Conservation (phyloP, 2,888 invertebrate genomes). For the Perithous albicinctus region DNA sequence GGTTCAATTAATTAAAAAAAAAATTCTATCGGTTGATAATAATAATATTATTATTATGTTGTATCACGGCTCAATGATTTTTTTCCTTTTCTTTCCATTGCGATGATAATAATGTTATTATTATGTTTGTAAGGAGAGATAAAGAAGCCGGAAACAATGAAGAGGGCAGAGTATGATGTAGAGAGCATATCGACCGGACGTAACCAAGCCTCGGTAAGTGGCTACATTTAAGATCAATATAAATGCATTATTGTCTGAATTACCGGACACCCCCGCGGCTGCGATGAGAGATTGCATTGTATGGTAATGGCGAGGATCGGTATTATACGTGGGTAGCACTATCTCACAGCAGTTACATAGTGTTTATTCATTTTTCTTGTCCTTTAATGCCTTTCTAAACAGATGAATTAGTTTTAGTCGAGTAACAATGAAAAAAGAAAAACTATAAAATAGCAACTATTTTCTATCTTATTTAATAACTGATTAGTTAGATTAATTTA, state of each 20-base stretch:
- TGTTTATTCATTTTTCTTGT: slow-evolving; percentile 5
- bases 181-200: slow-evolving; percentile 66
- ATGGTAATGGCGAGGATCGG: slow-evolving; percentile 47
- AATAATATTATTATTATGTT: too few relatives aligned
- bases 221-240: slow-evolving; percentile 71
- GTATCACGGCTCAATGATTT: neutral
- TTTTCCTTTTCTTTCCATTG: slow-evolving; percentile 4
- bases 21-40: too few relatives aligned
- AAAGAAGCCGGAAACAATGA: slow-evolving; percentile 57
- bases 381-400: neutral
- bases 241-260: slow-evolving; percentile 70
- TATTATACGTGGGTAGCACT: neutral
- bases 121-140: slow-evolving; percentile 40
- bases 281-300: slow-evolving; percentile 52
- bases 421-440: too few relatives aligned
- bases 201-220: slow-evolving; percentile 68
- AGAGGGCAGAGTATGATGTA: slow-evolving; percentile 43
- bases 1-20: too few relatives aligned
- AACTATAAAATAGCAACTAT: too few relatives aligned
- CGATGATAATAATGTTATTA: slow-evolving; percentile 1
- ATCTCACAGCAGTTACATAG: neutral
- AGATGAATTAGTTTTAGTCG: too few relatives aligned
- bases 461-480: too few relatives aligned
- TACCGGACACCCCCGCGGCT: slow-evolving; percentile 55
- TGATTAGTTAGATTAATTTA: too few relatives aligned